Conservation (phyloP, 2,113 vertebrate species). For the Hemichromis elongatus region DNA sequence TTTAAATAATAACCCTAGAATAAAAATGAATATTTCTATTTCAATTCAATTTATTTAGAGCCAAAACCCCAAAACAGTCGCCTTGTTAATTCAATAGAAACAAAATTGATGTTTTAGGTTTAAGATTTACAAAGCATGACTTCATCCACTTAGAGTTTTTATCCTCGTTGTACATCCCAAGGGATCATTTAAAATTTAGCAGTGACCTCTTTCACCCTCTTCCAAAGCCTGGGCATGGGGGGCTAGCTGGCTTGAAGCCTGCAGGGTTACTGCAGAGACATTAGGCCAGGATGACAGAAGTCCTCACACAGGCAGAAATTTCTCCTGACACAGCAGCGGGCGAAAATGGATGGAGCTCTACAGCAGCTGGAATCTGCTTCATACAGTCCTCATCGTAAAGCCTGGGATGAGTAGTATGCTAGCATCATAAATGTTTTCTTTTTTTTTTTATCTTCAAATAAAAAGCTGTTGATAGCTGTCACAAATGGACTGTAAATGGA, state of each 20-base stretch:
- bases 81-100: background rate
- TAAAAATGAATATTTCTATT: background rate
- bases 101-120: too few relatives aligned
- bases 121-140: too few relatives aligned
- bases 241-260: slow-evolving; percentile 29
- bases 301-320: slow-evolving; percentile 55
- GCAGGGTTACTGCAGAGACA: slow-evolving; percentile 39
- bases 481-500: background rate
- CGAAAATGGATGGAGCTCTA: slow-evolving; percentile 38
- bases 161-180: background rate
- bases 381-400: background rate
- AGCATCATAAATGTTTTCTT: background rate
- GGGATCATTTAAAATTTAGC: slow-evolving; percentile 2
- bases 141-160: background rate
- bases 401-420: background rate
- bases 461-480: background rate
- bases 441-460: background rate
- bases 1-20: background rate
- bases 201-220: background rate
- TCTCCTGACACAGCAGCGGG: slow-evolving; percentile 55
- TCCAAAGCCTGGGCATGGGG: background rate
- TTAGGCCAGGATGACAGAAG: slow-evolving; percentile 55
- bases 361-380: slow-evolving; percentile 23
- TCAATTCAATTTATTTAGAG: background rate
- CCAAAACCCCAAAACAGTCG: background rate